Percentiles rank a stretch among this genome's conserved stretches.
Evolutionary conservation across 2,888 invertebrate genomes (phyloP).

Genomic region (Sarcophaga subvicina): DNA sequence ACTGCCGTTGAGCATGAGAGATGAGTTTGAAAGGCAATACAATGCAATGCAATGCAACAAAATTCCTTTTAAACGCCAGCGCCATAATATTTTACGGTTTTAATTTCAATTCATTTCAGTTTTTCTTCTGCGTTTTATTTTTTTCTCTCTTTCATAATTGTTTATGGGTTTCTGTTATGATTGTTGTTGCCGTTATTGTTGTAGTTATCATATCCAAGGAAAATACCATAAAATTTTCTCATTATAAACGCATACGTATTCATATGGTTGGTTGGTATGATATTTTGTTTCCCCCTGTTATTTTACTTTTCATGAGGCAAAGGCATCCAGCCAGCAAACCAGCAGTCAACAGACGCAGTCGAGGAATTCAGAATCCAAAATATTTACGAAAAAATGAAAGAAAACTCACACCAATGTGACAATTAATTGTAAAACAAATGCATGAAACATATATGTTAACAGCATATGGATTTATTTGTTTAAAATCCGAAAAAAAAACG

Average conservation of each 20-base stretch:
- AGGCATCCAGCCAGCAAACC: not conserved
- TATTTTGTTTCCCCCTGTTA: no score
- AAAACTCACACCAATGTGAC: conserved; percentile 55
- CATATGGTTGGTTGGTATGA: not conserved
- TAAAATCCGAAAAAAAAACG: no score
- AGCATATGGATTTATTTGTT: not conserved
- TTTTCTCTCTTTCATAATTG: conserved; percentile 18
- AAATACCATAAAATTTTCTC: conserved; percentile 63
- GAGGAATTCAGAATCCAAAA: not conserved
- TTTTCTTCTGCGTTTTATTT: no score
- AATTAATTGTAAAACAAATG: conserved; percentile 55
- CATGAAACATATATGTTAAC: conserved; percentile 14
- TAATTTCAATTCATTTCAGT: not conserved
- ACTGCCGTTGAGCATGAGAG: not conserved
- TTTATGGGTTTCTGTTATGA: conserved; percentile 16
- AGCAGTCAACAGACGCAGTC: not conserved
- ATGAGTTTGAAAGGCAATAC: not conserved
- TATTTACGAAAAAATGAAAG: conserved; percentile 2
- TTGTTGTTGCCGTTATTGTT: not conserved
- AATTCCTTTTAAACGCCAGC: conserved; percentile 60
- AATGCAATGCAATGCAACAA: conserved; percentile 5
- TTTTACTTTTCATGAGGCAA: no score
- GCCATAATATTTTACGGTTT: conserved; percentile 60
- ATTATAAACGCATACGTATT: conserved; percentile 24
- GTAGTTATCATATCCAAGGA: conserved; percentile 35